phyloP scores from a whole-genome alignment of 2,888 invertebrate species.

The Cataglyphis cursor region DNA sequence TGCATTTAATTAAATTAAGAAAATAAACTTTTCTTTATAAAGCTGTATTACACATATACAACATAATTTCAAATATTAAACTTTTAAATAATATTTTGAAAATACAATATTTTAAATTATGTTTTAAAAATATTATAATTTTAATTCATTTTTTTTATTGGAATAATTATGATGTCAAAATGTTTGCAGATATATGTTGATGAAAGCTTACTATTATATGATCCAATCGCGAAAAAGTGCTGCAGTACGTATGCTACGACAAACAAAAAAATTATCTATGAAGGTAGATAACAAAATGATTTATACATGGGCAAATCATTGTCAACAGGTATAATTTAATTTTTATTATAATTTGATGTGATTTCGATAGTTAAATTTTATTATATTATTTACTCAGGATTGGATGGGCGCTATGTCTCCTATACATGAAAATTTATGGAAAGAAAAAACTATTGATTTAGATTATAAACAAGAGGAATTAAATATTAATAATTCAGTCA shows the following conservation, averaged over 20 bases:
- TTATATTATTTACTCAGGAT: conserved; percentile 84
- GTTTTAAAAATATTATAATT: neutral
- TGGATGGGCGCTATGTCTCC: conserved; percentile 88
- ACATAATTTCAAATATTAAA: too few relatives aligned
- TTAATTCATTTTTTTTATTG: neutral
- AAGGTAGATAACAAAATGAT: conserved; percentile 86
- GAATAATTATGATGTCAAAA: neutral
- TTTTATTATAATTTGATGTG: neutral
- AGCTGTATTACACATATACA: too few relatives aligned
- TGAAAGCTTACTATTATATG: conserved; percentile 88
- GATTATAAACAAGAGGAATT: conserved; percentile 87
- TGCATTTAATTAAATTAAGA: neutral
- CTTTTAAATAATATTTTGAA: neutral
- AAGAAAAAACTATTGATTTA: conserved; percentile 86
- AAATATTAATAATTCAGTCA: conserved; percentile 84
- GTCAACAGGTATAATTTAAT: conserved; percentile 86
- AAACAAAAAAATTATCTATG: conserved; percentile 85
- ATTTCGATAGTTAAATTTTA: neutral
- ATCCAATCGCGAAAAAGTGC: conserved; percentile 86
- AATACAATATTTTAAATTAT: neutral
- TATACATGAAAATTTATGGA: conserved; percentile 87
- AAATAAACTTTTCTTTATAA: neutral
- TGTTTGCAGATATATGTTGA: conserved; percentile 75
- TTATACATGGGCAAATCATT: conserved; percentile 88
- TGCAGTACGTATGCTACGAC: conserved; percentile 86